phyloP scores from a whole-genome alignment of 2,888 invertebrate genomes.

The Xylota sylvarum region DNA sequence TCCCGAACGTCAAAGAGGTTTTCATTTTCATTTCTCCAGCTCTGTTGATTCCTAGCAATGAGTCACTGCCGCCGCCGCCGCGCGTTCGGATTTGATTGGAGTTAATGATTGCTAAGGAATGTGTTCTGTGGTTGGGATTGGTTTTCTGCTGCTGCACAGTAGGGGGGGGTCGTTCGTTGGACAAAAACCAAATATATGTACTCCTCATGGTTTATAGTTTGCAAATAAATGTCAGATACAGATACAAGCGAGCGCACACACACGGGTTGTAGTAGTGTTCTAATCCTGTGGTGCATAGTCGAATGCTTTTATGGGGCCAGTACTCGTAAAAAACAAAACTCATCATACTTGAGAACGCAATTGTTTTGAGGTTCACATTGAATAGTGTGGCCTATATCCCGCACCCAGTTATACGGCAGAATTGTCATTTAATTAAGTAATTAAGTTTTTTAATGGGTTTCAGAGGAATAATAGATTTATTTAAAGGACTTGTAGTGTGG shows the following conservation, averaged over 20 bases:
- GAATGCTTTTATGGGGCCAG: conserved; percentile 41
- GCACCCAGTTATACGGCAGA: background rate
- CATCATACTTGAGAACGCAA: conserved; percentile 57
- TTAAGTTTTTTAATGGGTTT: background rate
- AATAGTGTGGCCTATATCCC: conserved; percentile 12
- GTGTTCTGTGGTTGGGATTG: conserved; percentile 49
- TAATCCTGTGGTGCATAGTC: conserved; percentile 24
- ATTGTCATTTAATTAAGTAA: conserved; percentile 36
- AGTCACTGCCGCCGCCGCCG: conserved; percentile 36
- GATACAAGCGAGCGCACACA: background rate
- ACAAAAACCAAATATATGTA: background rate
- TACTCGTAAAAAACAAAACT: conserved; percentile 28
- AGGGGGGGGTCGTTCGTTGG: conserved; percentile 47
- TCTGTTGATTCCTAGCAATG: conserved; percentile 16
- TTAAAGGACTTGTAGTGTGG: background rate
- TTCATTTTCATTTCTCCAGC: conserved; percentile 55
- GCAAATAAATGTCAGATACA: conserved; percentile 31
- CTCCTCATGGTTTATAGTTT: conserved; percentile 27
- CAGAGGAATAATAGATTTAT: background rate
- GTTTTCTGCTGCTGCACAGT: conserved; percentile 47
- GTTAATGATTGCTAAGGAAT: conserved; percentile 67
- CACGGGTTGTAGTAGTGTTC: too few species aligned
- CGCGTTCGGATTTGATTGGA: conserved; percentile 67
- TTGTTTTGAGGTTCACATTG: conserved; percentile 48
- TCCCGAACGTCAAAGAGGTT: conserved; percentile 70